Evolutionary conservation across 2,797 vertebrate species (phyloP).

Genomic region (Anomalospiza imberbis): DNA sequence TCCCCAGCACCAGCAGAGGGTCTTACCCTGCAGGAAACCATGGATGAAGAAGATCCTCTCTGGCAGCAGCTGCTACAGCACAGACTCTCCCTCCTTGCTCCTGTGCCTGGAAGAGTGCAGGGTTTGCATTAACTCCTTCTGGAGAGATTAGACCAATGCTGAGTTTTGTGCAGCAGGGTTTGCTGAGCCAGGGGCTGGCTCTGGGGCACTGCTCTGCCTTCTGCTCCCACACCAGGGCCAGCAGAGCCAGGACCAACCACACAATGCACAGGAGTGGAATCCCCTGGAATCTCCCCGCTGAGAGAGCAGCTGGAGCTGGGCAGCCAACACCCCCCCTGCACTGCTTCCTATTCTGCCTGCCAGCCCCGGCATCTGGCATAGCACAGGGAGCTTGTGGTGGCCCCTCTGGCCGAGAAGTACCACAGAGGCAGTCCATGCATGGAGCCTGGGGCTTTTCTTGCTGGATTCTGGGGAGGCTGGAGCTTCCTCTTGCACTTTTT

Average conservation of each 20-base stretch:
- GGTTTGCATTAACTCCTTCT: not conserved
- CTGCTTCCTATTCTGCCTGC: not conserved
- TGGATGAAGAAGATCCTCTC: slow-evolving; percentile 75
- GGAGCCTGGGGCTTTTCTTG: fast-evolving
- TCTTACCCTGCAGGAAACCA: slow-evolving; percentile 85
- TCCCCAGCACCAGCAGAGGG: not conserved
- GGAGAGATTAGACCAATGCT: fast-evolving
- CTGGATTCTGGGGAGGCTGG: not conserved
- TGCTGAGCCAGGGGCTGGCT: not conserved
- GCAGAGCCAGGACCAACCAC: not conserved
- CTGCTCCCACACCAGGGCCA: fast-evolving
- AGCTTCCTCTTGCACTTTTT: not conserved
- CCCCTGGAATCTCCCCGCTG: not conserved
- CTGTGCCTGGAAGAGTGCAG: slow-evolving; percentile 74
- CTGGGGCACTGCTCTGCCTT: not conserved
- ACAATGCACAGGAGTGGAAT: fast-evolving
- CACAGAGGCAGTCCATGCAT: too few relatives aligned
- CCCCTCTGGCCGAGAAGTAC: not conserved
- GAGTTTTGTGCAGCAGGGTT: not conserved
- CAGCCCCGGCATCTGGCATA: not conserved
- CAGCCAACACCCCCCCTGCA: fast-evolving
- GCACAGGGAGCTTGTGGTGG: not conserved
- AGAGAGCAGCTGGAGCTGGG: not conserved
- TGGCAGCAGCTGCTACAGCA: slow-evolving; percentile 58
- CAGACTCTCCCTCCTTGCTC: slow-evolving; percentile 54